Percentiles rank a stretch among this genome's conserved stretches.
Evolutionary conservation across 2,888 invertebrate genomes (phyloP).

Genomic region (Osmoderma eremita): DNA sequence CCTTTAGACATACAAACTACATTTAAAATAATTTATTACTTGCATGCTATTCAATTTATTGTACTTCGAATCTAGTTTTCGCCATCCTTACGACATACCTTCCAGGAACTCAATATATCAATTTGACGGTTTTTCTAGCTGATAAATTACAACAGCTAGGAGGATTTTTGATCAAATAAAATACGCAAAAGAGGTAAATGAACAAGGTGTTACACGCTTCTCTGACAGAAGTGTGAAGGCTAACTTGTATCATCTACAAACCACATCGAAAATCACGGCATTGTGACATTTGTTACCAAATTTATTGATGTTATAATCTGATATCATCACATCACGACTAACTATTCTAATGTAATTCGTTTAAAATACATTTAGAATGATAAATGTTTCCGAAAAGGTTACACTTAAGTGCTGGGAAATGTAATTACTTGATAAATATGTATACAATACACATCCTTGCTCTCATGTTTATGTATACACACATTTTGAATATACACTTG

Average conservation of each 20-base stretch:
- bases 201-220: slow-evolving; percentile 3
- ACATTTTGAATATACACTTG: too few relatives aligned
- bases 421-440: too few relatives aligned
- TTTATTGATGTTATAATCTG: slow-evolving; percentile 21
- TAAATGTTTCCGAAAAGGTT: slow-evolving; percentile 20
- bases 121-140: neutral
- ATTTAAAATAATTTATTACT: too few relatives aligned
- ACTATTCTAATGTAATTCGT: slow-evolving; percentile 1
- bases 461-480: too few relatives aligned
- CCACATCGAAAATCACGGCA: too few relatives aligned
- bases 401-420: neutral
- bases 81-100: too few relatives aligned
- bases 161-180: neutral
- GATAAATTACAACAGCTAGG: neutral
- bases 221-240: neutral
- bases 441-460: too few relatives aligned
- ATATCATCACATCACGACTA: neutral
- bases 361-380: slow-evolving; percentile 11
- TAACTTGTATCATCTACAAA: slow-evolving; percentile 22
- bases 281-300: slow-evolving; percentile 23
- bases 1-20: too few relatives aligned
- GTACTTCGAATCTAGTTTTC: too few relatives aligned
- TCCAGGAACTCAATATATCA: too few relatives aligned
- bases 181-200: slow-evolving; percentile 5
- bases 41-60: too few relatives aligned